A percentile compares a stretch with the other conserved stretches of the same genome.
Conservation (phyloP, 2,797 vertebrate genomes). For the Anomalospiza imberbis region DNA sequence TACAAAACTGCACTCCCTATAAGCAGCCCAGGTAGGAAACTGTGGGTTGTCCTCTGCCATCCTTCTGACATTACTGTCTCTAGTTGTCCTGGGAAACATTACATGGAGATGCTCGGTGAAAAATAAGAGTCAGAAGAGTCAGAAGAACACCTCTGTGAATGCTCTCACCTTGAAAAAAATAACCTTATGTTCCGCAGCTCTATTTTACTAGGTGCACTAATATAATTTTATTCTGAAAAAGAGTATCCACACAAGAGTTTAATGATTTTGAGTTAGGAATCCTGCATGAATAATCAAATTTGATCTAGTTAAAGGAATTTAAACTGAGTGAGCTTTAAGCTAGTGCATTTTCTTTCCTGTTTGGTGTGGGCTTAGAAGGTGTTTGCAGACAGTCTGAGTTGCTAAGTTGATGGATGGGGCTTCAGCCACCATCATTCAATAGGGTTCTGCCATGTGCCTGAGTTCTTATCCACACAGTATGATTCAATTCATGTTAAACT, state of each 20-base stretch:
- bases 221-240: neutral
- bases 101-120: neutral
- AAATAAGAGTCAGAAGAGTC: neutral
- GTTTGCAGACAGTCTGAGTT: neutral
- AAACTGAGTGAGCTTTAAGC: neutral
- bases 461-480: neutral
- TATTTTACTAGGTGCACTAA: neutral
- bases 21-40: neutral
- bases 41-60: accelerated
- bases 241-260: neutral
- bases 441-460: neutral
- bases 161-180: neutral
- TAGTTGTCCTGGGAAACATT: neutral
- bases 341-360: neutral
- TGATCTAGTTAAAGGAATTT: neutral
- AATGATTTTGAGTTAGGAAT: neutral
- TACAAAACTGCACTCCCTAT: neutral
- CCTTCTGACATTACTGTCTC: neutral
- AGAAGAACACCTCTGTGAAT: neutral
- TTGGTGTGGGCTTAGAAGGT: neutral
- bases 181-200: neutral
- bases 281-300: neutral
- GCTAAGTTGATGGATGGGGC: neutral
- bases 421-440: neutral
- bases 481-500: neutral